Base-by-base conservation (phyloP, 2,113 vertebrate species). In the Irena cyanogastra region DNA sequence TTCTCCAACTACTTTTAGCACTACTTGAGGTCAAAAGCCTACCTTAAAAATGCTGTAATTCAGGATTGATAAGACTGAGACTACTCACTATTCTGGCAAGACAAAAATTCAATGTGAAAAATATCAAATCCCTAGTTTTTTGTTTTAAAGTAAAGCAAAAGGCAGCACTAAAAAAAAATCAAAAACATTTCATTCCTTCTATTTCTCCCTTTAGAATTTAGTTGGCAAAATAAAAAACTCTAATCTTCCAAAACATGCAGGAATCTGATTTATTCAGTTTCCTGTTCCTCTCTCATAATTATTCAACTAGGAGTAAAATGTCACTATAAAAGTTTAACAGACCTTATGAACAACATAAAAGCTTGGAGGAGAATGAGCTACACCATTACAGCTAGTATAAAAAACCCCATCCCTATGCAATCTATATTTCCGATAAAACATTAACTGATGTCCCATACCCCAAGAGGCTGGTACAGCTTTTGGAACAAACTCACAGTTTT, bases 41-140 rank as follows among this genome's bases (percentile, higher is more conserved):
- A 16, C 59, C n/a, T 71, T 85, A 87, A 91, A 95, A 93, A 89
- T 94, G 77, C 35, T 78, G 57, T 18, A 84, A 76, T 91, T 90
- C 84, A 79, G 52, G 82, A 94, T 90, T 87, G 74, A 31, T 91
- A 82, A 91, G 33, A 81, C 89, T 49, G 28, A 33, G 27, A 75
- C 17, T 63, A 33, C 66, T 20, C n/a, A 81, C 3, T 57, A 63
- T 27, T 74, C 11, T 45, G 83, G 35, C 26, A 87, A 87, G 56
- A 70, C 8, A 78, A 92, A 89, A 89, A 90, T 18, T 23, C 8
- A 37, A 3, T 1, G 5, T 23, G 16, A 91, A 92, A 61, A 77
- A 4, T 9, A 57, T 3, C 15, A 63, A 83, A 70, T 35, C 9
- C 6, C 14, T 49, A 81, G 12, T 10, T 82, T 63, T 68, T 57